Percentiles rank a stretch among this genome's conserved stretches.
phyloP scores from a whole-genome alignment of 2,797 vertebrate species.

The Delichon dasypus region DNA sequence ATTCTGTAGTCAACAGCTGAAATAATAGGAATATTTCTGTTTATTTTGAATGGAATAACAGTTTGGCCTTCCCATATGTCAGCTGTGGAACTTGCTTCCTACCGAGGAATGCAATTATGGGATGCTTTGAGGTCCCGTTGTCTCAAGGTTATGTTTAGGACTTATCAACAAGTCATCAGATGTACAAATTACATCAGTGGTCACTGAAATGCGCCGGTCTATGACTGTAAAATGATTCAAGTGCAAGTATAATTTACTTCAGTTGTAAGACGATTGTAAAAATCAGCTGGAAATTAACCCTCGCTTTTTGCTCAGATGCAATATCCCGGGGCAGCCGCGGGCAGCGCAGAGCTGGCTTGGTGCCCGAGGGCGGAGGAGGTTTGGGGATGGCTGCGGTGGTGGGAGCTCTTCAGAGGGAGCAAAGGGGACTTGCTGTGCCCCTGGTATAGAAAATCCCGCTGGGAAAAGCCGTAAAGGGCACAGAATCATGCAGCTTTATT shows the following conservation, averaged over 20 bases:
- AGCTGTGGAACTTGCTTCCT: slow-evolving; percentile 33
- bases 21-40: neutral
- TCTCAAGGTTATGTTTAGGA: slow-evolving; percentile 54
- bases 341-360: neutral
- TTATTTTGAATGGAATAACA: neutral
- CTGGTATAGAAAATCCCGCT: neutral
- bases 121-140: slow-evolving; percentile 3
- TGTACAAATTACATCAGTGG: neutral
- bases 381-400: neutral
- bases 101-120: neutral
- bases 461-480: neutral
- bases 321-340: neutral
- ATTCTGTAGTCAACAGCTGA: neutral
- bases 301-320: neutral
- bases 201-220: neutral
- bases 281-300: neutral
- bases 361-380: rapidly evolving
- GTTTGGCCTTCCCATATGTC: neutral
- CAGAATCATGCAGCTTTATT: neutral
- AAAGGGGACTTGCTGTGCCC: neutral
- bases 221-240: neutral
- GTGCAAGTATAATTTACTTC: neutral
- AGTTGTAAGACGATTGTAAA: neutral
- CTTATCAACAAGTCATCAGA: neutral
- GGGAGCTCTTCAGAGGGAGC: too few relatives aligned